Evolutionary conservation across 2,888 invertebrate species (phyloP).

Genomic region (Ophioninae sp.): DNA sequence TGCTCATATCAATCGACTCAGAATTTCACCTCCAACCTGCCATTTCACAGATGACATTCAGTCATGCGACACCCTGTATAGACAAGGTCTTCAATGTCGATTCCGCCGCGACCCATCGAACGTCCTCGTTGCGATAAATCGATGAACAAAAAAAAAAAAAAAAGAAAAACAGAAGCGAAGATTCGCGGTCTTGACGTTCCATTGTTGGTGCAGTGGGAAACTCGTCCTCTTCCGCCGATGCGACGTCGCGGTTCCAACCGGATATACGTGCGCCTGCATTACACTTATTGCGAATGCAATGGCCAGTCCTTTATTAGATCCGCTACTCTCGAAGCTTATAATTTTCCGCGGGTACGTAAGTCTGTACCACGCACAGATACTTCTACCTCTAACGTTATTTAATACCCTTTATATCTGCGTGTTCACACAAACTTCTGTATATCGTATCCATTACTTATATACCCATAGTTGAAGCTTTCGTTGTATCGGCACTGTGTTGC

Average conservation of each 20-base stretch:
- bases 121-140: too few species aligned
- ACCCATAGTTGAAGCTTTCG: constrained; percentile 14
- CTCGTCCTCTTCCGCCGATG: constrained; percentile 19
- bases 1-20: too few species aligned
- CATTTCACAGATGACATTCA: too few species aligned
- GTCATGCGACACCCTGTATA: too few species aligned
- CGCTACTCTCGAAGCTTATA: constrained; percentile 70
- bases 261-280: constrained; percentile 73
- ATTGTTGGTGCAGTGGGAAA: constrained; percentile 9
- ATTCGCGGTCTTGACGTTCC: constrained; percentile 17
- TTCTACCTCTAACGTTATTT: constrained; percentile 16
- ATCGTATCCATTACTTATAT: constrained; percentile 22
- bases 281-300: constrained; percentile 75
- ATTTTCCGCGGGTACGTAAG: constrained; percentile 56
- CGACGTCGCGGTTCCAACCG: constrained; percentile 73
- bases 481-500: constrained; percentile 48
- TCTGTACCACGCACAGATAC: constrained; percentile 23
- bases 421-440: constrained; percentile 3
- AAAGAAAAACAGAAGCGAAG: constrained; percentile 60
- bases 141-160: too few species aligned
- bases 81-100: too few species aligned
- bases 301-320: constrained; percentile 77
- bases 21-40: too few species aligned
- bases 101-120: too few species aligned
- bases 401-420: constrained; percentile 12